phyloP scores from a whole-genome alignment of 2,113 vertebrate species.

The Hipposideros armiger region DNA sequence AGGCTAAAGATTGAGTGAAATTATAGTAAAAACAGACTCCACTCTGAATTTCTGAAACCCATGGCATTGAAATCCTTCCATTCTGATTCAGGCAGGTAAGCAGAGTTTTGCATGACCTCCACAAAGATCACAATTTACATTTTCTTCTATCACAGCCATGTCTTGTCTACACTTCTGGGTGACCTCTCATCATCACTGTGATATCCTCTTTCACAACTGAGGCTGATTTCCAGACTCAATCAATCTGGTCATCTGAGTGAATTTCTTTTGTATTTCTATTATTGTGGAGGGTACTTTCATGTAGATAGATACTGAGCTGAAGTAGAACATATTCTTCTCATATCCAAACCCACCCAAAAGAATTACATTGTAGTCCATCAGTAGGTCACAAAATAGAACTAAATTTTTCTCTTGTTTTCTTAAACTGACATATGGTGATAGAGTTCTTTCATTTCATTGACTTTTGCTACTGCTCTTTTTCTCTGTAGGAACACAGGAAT shows the following conservation, averaged over 20 bases:
- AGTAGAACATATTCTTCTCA: neutral
- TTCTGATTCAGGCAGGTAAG: neutral
- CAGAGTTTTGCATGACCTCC: neutral
- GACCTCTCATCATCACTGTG: neutral
- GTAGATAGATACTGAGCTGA: neutral
- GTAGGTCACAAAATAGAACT: neutral
- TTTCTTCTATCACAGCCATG: neutral
- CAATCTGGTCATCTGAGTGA: neutral
- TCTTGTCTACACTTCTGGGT: neutral
- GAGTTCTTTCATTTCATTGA: conserved; percentile 17
- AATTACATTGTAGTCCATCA: neutral
- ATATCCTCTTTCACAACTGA: neutral
- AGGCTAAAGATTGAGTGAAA: neutral
- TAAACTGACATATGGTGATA: neutral
- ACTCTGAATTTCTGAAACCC: neutral
- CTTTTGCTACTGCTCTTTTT: neutral
- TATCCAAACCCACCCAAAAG: neutral
- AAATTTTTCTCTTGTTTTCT: conserved; percentile 25
- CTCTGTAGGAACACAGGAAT: neutral
- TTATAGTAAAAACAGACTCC: neutral
- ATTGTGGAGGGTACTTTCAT: neutral
- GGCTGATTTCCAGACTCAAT: neutral
- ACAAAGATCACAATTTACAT: neutral
- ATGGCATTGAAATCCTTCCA: neutral
- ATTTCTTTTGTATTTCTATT: neutral